These are phyloP conservation scores for fruit fly (Drosophila melanogaster) DNA, from an alignment of 1,140 invertebrate genomes.

Conservation along the genomic window DNA sequence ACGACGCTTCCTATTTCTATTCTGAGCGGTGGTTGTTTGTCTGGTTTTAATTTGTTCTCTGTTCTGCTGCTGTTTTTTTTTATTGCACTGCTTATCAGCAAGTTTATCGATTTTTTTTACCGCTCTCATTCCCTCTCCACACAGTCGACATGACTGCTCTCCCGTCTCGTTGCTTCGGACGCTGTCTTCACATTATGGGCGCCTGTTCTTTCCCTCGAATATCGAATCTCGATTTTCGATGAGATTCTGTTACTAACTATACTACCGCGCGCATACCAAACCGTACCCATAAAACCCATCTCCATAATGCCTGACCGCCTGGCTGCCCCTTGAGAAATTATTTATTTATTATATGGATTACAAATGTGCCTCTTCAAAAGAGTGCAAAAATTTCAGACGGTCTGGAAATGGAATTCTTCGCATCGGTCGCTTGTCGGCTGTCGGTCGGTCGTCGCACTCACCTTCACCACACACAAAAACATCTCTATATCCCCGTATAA, in stretches of 20 bases:
- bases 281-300: slow-evolving; percentile 29
- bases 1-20: slow-evolving; percentile 38
- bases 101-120: slow-evolving; percentile 69
- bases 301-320: slow-evolving; percentile 18
- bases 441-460: slow-evolving; percentile 65
- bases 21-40: slow-evolving; percentile 45
- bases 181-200: slow-evolving; percentile 60
- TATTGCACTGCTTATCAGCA: slow-evolving; percentile 40
- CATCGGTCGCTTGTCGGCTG: slow-evolving; percentile 22
- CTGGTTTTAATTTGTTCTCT: slow-evolving; percentile 27
- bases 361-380: slow-evolving; percentile 53
- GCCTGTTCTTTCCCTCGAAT: slow-evolving; percentile 84
- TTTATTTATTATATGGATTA: slow-evolving; percentile 81
- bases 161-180: slow-evolving; percentile 4
- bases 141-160: slow-evolving; percentile 3
- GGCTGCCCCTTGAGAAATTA: slow-evolving; percentile 53
- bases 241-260: slow-evolving; percentile 77
- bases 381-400: slow-evolving; percentile 46
- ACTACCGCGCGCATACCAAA: slow-evolving; percentile 9
- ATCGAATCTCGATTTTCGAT: slow-evolving; percentile 84
- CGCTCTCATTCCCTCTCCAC: slow-evolving; percentile 7
- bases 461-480: slow-evolving; percentile 65
- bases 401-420: slow-evolving; percentile 47
- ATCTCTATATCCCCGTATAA: slow-evolving; percentile 5
- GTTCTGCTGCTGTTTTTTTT: slow-evolving; percentile 3